Base-by-base conservation (phyloP, 1,140 invertebrate species). In the Papilio aristodemus region DNA sequence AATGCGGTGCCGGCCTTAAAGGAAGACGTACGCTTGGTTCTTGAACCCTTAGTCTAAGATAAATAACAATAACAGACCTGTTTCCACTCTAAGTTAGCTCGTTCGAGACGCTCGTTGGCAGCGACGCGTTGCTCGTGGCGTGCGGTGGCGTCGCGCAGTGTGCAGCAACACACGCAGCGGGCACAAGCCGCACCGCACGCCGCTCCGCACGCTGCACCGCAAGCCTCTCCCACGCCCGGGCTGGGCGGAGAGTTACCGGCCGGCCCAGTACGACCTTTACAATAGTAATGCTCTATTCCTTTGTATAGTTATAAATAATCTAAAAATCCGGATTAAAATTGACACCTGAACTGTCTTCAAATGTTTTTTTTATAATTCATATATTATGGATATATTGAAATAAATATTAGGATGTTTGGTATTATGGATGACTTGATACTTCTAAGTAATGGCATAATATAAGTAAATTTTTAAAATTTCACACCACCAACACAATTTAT, bases 31-130 rank as follows among this genome's bases (percentile, higher is more conserved):
- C n/a, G n/a, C n/a, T n/a, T n/a, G n/a, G n/a, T n/a, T n/a, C n/a
- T n/a, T n/a, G n/a, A n/a, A n/a, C n/a, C n/a, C n/a, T n/a, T n/a
- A n/a, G n/a, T n/a, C n/a, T n/a, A n/a, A n/a, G 13, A 0, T 13
- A 39, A 39, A 13, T 13, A 25, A 14, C 0, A 10, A 50, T 50
- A 4, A 22, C 3, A 38, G 50, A 92, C 91, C 83, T 91, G 90
- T 74, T 91, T 91, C 91, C 91, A 92, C 67, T 92, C 91, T 8
- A 92, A 74, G 66, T 91, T 91, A 17, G 89, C 89, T 0, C 88
- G 79, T 32, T 92, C 89, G 10, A 90, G 71, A 5, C 90, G 76
- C 69, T 92, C 91, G 50, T 82, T 86, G 39, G 85, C 85, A 13
- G 87, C 86, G 10, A 91, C 89, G 8, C 91, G 81, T 67, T 87